Base-by-base conservation (phyloP, 2,113 vertebrate species). In the Climacteris rufus region DNA sequence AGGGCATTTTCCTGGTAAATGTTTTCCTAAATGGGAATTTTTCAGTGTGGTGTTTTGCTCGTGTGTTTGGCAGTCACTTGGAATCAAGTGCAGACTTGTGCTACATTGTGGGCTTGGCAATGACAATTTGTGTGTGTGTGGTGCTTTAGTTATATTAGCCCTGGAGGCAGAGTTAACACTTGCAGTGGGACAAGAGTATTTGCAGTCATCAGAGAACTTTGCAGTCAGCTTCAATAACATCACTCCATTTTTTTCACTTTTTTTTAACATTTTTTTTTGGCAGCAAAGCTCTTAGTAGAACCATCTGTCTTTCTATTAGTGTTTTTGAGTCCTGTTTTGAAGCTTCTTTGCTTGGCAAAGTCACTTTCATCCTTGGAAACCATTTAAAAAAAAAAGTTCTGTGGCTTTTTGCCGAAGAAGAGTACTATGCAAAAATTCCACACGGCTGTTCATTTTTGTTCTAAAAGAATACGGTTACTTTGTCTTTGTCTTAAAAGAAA, bases 301-400 rank as follows among this genome's bases (percentile, higher is more conserved):
- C 99, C 99, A 99, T 99, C 99, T 99, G 99, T 99, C 99, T 99
- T 98, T 99, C 98, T 98, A 98, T 98, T 98, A 98, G 98, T 99
- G 98, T 98, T 99, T 98, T 98, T 98, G 98, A 99, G 98, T 98
- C 98, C 98, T 98, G 98, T 98, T 98, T 98, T 98, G 98, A 98
- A 98, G 98, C 98, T 98, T 98, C 97, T 97, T 98, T 95, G 96
- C 98, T 98, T 99, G 99, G 99, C 99, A 99, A 99, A 99, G 98
- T 99, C 98, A 99, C 98, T 99, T 98, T 98, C 98, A 98, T 99
- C 98, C 98, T 98, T 98, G 98, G 98, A 99, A 99, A 98, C 98
- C 98, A 99, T 99, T 98, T 96, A 71, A 64, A 95, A 96, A 98
- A 98, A 99, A 98, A 99, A 99, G 98, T 99, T 98, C 96, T 85